These are phyloP conservation scores for Speoplatyrhinus poulsoni DNA, from an alignment of 2,113 vertebrate species.

Conservation along the genomic window DNA sequence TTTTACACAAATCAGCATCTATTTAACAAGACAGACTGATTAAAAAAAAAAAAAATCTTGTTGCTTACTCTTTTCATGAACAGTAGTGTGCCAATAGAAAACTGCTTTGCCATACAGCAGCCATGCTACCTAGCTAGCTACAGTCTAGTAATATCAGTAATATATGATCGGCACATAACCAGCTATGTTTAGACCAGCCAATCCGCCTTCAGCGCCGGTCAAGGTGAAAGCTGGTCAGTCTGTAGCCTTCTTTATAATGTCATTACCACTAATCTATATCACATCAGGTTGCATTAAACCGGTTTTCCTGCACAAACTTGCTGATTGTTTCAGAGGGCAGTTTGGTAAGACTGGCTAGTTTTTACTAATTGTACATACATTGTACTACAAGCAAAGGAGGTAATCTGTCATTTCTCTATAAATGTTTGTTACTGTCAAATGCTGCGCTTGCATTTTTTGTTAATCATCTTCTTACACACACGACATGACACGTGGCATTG, in stretches of 20 bases:
- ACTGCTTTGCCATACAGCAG: too few species aligned
- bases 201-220: too few species aligned
- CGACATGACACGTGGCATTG: not conserved
- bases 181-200: not conserved
- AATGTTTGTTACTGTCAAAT: slow-evolving; percentile 53
- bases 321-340: slow-evolving; percentile 56
- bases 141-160: too few species aligned
- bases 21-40: too few species aligned
- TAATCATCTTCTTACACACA: slow-evolving; percentile 7
- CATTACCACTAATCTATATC: slow-evolving; percentile 40
- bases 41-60: too few species aligned
- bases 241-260: slow-evolving; percentile 27
- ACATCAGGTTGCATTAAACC: slow-evolving; percentile 24
- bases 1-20: not conserved
- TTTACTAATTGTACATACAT: slow-evolving; percentile 63
- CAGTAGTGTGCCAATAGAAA: too few species aligned
- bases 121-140: too few species aligned
- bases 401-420: slow-evolving; percentile 37
- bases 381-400: slow-evolving; percentile 53
- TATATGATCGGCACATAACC: too few species aligned
- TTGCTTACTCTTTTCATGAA: too few species aligned
- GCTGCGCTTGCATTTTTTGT: slow-evolving; percentile 33
- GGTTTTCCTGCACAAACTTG: slow-evolving; percentile 42
- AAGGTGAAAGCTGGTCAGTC: too few species aligned
- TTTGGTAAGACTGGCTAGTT: slow-evolving; percentile 44